Conservation (phyloP, 2,888 invertebrate species). For the Hirtodrosophila alboralis region DNA sequence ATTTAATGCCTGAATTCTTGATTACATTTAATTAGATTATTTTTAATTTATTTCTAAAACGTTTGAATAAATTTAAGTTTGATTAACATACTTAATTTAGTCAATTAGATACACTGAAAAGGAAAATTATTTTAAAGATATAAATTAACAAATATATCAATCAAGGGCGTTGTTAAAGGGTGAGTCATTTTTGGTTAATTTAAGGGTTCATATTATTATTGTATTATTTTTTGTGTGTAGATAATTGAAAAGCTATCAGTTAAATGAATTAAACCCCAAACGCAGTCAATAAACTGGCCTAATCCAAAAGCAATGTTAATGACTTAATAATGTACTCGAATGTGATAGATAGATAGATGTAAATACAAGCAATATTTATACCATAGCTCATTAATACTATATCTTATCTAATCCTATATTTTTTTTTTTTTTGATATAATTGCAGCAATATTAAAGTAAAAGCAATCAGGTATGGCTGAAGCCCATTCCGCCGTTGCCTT, state of each 20-base stretch:
- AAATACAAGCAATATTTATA: conserved; percentile 11
- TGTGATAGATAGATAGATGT: conserved; percentile 8
- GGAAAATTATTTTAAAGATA: no score
- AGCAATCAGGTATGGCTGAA: conserved; percentile 92
- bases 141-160: no score
- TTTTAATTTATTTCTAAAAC: no score
- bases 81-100: no score
- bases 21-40: no score
- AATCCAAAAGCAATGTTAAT: conserved; percentile 34
- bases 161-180: no score
- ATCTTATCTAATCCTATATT: conserved; percentile 38
- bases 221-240: no score
- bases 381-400: conserved; percentile 10
- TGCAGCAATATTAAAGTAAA: conserved; percentile 25
- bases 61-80: no score
- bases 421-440: conserved; percentile 12
- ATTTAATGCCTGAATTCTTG: no score
- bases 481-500: conserved; percentile 99
- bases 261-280: conserved; percentile 13
- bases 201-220: no score
- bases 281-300: conserved; percentile 13
- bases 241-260: conserved; percentile 6
- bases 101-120: no score
- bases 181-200: no score
- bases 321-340: conserved; percentile 29